Conservation (phyloP, 2,113 vertebrate genomes). For the Isichthys henryi region DNA sequence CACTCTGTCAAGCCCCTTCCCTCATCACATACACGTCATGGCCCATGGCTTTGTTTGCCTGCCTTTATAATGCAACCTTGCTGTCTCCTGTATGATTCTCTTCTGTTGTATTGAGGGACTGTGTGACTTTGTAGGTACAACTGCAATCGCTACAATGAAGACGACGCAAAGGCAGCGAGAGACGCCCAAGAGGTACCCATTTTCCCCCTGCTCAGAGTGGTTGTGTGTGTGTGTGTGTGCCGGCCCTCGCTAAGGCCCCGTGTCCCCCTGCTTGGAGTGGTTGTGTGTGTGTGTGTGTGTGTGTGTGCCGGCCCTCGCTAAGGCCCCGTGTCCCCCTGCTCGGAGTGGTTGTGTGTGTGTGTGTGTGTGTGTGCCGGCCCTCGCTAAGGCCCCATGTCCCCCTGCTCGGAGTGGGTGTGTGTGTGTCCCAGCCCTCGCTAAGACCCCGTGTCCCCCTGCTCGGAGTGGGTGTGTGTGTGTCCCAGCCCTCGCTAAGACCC, state of each 20-base stretch:
- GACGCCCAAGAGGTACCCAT: constrained; percentile 90
- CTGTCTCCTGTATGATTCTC: neutral
- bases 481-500: neutral
- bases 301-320: too few relatives aligned
- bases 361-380: too few relatives aligned
- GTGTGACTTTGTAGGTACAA: constrained; percentile 80
- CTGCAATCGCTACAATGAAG: constrained; percentile 99
- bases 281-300: neutral
- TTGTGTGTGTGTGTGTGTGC: neutral
- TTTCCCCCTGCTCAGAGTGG: neutral
- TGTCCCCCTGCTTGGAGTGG: neutral
- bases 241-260: neutral
- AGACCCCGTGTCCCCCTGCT: neutral
- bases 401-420: neutral
- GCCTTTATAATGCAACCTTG: neutral
- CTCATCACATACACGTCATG: too few relatives aligned
- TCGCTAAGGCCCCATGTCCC: neutral
- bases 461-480: neutral
- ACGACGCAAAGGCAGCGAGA: constrained; percentile 96
- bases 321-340: too few relatives aligned
- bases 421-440: neutral
- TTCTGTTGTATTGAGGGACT: neutral
- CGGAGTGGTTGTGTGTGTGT: too few relatives aligned
- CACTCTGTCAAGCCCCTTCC: neutral
- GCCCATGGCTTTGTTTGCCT: neutral